phyloP scores from a whole-genome alignment of 2,888 invertebrate genomes.

The Lasioglossum lativentre region DNA sequence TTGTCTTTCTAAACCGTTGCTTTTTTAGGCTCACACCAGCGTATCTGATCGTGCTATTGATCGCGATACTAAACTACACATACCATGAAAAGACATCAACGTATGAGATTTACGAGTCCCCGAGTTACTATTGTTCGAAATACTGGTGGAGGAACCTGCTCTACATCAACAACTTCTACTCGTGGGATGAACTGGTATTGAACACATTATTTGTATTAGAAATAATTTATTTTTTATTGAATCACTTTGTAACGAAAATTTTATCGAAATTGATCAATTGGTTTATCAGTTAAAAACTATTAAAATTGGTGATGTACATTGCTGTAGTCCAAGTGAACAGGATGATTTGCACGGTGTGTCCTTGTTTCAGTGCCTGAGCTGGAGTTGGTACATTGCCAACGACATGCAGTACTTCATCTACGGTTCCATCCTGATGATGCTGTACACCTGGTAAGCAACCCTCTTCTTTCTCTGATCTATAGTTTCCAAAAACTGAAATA shows the following conservation, averaged over 20 bases:
- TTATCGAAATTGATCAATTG: too few species aligned
- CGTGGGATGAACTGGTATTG: constrained; percentile 82
- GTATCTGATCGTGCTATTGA: constrained; percentile 83
- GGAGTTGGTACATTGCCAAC: constrained; percentile 86
- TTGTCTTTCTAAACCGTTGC: background rate
- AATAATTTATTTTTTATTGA: background rate
- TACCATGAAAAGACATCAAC: constrained; percentile 82
- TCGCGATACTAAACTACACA: constrained; percentile 82
- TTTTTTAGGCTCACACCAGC: constrained; percentile 84
- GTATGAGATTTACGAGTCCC: constrained; percentile 81
- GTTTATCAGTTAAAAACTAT: too few species aligned
- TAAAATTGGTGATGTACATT: too few species aligned
- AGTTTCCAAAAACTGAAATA: background rate
- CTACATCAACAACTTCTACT: constrained; percentile 85
- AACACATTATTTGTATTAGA: background rate
- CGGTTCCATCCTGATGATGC: constrained; percentile 80
- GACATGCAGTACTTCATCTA: constrained; percentile 85
- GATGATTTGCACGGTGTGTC: background rate
- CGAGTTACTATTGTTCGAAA: constrained; percentile 83
- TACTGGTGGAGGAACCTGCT: constrained; percentile 86
- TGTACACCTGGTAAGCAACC: constrained; percentile 81
- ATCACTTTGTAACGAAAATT: too few species aligned
- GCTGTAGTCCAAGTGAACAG: too few species aligned
- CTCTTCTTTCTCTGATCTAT: background rate
- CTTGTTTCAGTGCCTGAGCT: constrained; percentile 83